These are phyloP conservation scores for Hyalella azteca DNA, from an alignment of 2,888 invertebrate species.

Conservation along the genomic window DNA sequence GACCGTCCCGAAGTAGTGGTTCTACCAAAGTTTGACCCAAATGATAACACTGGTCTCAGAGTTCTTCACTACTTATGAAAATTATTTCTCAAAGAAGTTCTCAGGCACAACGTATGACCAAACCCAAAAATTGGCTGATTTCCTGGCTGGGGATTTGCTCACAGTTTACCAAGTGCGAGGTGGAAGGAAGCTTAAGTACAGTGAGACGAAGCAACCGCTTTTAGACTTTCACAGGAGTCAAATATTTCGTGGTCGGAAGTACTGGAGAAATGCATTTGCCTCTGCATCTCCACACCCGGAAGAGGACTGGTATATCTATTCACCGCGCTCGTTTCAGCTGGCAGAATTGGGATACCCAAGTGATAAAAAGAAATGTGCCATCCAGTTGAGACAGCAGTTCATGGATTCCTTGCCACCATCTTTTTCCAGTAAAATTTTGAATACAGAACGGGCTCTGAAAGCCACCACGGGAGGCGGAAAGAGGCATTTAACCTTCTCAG, in stretches of 20 bases:
- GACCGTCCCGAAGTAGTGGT: too few species aligned
- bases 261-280: neutral
- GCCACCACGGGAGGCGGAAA: neutral
- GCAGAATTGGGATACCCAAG: neutral
- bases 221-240: neutral
- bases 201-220: neutral
- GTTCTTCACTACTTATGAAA: too few species aligned
- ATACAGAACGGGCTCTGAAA: neutral
- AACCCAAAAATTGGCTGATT: too few species aligned
- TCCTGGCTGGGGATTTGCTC: too few species aligned
- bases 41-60: too few species aligned
- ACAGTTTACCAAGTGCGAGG: too few species aligned
- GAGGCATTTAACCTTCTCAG: neutral
- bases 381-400: slow-evolving; percentile 1
- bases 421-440: neutral
- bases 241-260: neutral
- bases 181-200: too few species aligned
- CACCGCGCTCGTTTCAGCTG: neutral
- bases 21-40: too few species aligned
- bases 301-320: neutral
- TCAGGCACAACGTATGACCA: too few species aligned
- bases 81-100: too few species aligned
- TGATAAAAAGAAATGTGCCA: neutral
- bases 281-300: neutral
- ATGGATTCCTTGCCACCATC: neutral